Evolutionary conservation across 2,113 vertebrate species (phyloP).

Genomic region (Phyllostomus discolor): DNA sequence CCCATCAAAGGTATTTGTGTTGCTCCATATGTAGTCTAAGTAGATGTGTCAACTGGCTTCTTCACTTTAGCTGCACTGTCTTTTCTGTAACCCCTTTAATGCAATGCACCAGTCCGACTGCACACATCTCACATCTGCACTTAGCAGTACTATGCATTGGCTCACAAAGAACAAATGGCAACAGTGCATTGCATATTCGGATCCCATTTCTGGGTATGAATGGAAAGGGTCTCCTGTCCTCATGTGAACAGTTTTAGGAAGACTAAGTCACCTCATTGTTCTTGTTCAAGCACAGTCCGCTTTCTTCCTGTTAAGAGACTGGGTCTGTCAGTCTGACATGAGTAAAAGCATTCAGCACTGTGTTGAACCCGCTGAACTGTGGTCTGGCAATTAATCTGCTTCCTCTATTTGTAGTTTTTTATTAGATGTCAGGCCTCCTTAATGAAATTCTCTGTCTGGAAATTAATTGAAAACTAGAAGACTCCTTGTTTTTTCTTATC

Average conservation of each 20-base stretch:
- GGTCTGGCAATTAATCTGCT: neutral
- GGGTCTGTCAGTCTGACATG: neutral
- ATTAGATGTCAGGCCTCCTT: slow-evolving; percentile 17
- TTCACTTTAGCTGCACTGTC: neutral
- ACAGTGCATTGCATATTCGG: neutral
- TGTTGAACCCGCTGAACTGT: neutral
- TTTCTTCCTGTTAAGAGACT: neutral
- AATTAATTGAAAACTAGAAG: slow-evolving; percentile 34
- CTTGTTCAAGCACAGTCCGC: neutral
- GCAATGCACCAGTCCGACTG: neutral
- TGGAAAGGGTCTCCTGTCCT: neutral
- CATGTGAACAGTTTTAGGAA: neutral
- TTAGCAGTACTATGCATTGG: neutral
- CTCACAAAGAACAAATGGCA: neutral
- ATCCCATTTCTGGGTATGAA: too few relatives aligned
- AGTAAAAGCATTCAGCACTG: neutral
- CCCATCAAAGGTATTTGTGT: neutral
- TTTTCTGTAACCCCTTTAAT: neutral
- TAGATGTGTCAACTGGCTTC: neutral
- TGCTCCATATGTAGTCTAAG: neutral
- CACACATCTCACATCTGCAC: neutral
- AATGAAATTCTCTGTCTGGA: neutral
- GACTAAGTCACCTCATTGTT: neutral
- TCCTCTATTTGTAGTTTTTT: slow-evolving; percentile 1
- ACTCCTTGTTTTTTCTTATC: neutral